Evolutionary conservation across 1,140 invertebrate species (phyloP).

Genomic region (Araneus ventricosus): DNA sequence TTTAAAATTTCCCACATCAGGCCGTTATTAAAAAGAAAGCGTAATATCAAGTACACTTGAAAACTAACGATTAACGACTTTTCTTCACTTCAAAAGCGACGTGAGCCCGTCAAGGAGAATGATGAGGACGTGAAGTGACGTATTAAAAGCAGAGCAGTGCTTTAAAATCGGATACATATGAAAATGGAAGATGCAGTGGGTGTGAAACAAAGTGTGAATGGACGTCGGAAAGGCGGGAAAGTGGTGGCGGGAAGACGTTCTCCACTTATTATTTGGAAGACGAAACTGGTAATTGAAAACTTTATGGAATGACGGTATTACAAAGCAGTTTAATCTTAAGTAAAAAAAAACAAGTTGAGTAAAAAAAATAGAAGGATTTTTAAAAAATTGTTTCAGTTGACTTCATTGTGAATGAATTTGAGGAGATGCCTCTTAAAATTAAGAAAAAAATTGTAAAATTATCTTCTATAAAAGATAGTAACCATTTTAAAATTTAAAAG

Average conservation of each 20-base stretch:
- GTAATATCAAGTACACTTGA: conserved; percentile 16
- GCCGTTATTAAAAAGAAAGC: not conserved
- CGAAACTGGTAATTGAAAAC: not conserved
- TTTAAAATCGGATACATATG: not conserved
- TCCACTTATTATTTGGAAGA: not conserved
- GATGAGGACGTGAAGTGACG: not conserved
- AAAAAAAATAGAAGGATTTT: too few species aligned
- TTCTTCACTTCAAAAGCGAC: conserved; percentile 1
- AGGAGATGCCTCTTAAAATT: too few species aligned
- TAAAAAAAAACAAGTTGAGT: too few species aligned
- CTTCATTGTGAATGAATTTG: too few species aligned
- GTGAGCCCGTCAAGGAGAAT: not conserved
- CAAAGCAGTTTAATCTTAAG: too few species aligned
- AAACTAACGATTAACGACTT: conserved; percentile 18
- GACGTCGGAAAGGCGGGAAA: not conserved
- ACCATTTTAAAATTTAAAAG: too few species aligned
- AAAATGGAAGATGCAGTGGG: not conserved
- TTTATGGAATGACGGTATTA: not conserved
- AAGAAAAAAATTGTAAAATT: too few species aligned
- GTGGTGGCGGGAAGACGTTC: not conserved
- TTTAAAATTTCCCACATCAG: conserved; percentile 12
- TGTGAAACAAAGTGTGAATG: conserved; percentile 27
- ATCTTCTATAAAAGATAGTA: too few species aligned
- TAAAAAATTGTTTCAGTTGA: too few species aligned
- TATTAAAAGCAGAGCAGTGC: not conserved